phyloP scores from a whole-genome alignment of 2,888 invertebrate species.

The Chorisops tibialis region DNA sequence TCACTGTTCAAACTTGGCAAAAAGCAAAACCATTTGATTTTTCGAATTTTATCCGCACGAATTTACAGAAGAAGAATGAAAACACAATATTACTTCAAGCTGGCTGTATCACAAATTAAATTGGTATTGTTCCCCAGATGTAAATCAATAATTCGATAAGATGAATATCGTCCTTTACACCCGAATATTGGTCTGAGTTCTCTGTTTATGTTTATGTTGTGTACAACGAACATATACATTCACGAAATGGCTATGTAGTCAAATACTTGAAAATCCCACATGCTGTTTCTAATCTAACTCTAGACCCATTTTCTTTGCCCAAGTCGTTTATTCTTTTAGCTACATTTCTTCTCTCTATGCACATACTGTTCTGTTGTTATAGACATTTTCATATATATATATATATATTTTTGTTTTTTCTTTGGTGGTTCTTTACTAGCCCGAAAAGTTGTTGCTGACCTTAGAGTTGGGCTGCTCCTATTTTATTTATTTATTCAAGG shows the following conservation, averaged over 20 bases:
- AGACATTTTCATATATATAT: too few species aligned
- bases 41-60: too few species aligned
- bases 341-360: too few species aligned
- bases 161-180: neutral
- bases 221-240: neutral
- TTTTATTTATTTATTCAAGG: conserved; percentile 21
- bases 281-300: neutral
- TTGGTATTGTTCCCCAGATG: conserved; percentile 9
- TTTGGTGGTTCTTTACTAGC: neutral
- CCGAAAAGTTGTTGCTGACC: conserved; percentile 2
- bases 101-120: too few species aligned
- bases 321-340: too few species aligned
- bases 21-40: too few species aligned
- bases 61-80: too few species aligned
- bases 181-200: neutral
- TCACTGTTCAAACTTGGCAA: too few species aligned
- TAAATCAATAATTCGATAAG: conserved; percentile 15
- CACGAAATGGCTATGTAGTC: conserved; percentile 1
- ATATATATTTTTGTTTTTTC: neutral
- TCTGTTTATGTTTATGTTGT: conserved; percentile 4
- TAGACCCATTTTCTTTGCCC: too few species aligned
- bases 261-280: conserved; percentile 9
- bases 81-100: too few species aligned
- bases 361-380: neutral
- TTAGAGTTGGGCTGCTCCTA: neutral